These are phyloP conservation scores for Apteryx owenii DNA, from an alignment of 2,113 vertebrate species.

Conservation along the genomic window DNA sequence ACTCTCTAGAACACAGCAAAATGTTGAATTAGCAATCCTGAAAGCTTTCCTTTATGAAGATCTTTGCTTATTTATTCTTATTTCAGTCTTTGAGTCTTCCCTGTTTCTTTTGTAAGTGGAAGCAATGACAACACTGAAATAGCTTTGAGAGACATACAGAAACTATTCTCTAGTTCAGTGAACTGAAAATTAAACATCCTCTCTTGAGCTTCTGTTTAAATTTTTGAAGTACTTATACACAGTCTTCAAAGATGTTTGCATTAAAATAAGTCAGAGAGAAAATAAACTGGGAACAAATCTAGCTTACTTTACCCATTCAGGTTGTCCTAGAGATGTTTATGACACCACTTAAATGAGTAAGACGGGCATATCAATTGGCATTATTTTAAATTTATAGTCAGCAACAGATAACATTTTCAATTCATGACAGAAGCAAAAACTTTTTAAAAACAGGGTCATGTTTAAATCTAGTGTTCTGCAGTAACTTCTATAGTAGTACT, in stretches of 20 bases:
- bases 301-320: neutral
- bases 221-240: conserved; percentile 49
- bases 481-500: neutral
- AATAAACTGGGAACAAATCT: neutral
- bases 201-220: conserved; percentile 15
- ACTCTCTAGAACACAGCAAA: conserved; percentile 1
- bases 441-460: rapidly evolving
- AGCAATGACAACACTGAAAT: conserved; percentile 30
- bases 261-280: conserved; percentile 12
- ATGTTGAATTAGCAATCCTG: neutral
- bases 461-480: neutral
- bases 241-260: neutral
- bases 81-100: neutral
- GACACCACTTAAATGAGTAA: neutral
- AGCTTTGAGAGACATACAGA: neutral
- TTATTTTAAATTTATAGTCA: neutral
- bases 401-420: neutral
- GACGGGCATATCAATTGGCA: neutral
- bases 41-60: neutral
- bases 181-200: conserved; percentile 48
- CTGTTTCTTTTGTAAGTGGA: conserved; percentile 34
- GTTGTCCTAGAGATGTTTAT: neutral
- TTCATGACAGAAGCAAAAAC: neutral
- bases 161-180: conserved; percentile 52
- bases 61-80: conserved; percentile 37